Evolutionary conservation across 2,113 vertebrate species (phyloP).

Genomic region (Tragelaphus imberbis): DNA sequence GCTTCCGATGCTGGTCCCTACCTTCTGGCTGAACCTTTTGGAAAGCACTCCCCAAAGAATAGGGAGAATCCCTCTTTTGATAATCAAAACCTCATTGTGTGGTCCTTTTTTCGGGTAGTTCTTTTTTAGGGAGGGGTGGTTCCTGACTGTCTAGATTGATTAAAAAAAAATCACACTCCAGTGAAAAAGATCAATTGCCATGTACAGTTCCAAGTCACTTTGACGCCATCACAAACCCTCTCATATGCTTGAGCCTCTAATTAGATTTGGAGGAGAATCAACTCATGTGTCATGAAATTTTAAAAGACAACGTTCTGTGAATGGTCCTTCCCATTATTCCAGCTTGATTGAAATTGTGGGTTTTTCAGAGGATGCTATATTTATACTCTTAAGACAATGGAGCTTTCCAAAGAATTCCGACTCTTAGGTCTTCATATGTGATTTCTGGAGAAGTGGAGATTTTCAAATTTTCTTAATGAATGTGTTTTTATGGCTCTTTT

Average conservation of each 20-base stretch:
- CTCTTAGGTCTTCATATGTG: neutral
- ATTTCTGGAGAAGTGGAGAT: neutral
- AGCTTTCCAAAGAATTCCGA: neutral
- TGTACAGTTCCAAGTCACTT: neutral
- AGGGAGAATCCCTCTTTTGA: too few species aligned
- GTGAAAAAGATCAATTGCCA: neutral
- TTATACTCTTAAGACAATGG: neutral
- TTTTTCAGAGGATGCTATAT: neutral
- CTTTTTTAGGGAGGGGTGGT: neutral
- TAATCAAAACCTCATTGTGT: neutral
- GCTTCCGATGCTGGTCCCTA: neutral
- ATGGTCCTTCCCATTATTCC: neutral
- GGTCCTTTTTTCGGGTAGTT: neutral
- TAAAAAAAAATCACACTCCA: neutral
- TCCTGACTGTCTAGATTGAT: conserved; percentile 23
- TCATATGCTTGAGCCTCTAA: conserved; percentile 52
- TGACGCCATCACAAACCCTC: neutral
- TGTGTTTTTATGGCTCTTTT: neutral
- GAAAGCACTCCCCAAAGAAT: neutral
- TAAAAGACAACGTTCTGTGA: conserved; percentile 29
- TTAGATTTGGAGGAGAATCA: conserved; percentile 59
- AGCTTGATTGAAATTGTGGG: conserved; percentile 23
- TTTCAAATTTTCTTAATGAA: neutral
- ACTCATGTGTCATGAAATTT: conserved; percentile 56
- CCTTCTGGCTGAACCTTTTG: neutral